Conservation (phyloP, 1,140 invertebrate species). For the Papilio aristodemus region DNA sequence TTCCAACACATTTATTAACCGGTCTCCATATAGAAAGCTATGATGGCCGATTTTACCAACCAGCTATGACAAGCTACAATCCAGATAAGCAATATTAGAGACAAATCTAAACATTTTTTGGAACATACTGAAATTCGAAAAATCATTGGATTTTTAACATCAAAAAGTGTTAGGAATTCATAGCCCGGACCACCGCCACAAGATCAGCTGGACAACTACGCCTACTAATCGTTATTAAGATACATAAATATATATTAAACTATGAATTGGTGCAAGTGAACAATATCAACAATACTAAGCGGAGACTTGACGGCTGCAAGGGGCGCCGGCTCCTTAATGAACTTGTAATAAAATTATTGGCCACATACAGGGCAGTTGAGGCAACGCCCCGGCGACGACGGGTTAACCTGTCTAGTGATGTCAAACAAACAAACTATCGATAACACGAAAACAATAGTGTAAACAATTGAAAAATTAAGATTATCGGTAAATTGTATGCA, state of each 20-base stretch:
- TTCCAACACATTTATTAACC: too few relatives aligned
- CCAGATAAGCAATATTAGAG: too few relatives aligned
- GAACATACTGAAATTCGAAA: not conserved
- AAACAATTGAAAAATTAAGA: not conserved
- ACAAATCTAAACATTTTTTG: not conserved
- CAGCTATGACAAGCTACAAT: too few relatives aligned
- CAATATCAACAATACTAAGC: slow-evolving; percentile 44
- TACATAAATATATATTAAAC: not conserved
- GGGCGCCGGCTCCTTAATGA: slow-evolving; percentile 71
- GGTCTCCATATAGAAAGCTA: too few relatives aligned
- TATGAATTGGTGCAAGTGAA: slow-evolving; percentile 31
- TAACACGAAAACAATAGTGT: slow-evolving; percentile 32
- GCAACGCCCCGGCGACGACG: slow-evolving; percentile 69
- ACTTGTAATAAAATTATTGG: slow-evolving; percentile 80
- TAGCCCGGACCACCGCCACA: not conserved
- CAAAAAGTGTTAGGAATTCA: not conserved
- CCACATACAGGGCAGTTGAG: slow-evolving; percentile 72
- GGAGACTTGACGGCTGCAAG: slow-evolving; percentile 55
- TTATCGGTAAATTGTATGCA: too few relatives aligned
- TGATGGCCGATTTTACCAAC: too few relatives aligned
- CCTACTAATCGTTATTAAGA: not conserved
- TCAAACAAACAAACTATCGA: slow-evolving; percentile 41
- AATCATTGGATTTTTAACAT: not conserved
- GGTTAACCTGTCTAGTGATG: slow-evolving; percentile 70
- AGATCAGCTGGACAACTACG: not conserved